Evolutionary conservation across 2,888 invertebrate species (phyloP).

Genomic region (Brenthis ino): DNA sequence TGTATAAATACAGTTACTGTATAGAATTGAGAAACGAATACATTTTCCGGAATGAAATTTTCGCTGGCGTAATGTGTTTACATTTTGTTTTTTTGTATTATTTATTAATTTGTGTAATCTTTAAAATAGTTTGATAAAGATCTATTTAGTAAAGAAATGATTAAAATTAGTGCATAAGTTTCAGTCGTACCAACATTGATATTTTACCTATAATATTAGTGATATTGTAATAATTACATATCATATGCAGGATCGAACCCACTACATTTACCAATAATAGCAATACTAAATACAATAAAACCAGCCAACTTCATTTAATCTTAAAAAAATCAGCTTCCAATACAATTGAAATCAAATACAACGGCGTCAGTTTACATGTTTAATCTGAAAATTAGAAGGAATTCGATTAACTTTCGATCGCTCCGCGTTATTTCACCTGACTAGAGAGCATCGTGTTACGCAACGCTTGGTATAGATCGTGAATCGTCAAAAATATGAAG

Average conservation of each 20-base stretch:
- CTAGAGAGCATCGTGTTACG: conserved; percentile 28
- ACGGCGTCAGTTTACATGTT: conserved; percentile 35
- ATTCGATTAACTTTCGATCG: conserved; percentile 34
- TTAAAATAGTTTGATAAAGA: no score
- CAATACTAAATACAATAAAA: neutral
- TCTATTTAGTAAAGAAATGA: no score
- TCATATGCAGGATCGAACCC: neutral
- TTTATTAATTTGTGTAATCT: no score
- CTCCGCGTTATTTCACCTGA: conserved; percentile 29
- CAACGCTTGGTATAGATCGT: conserved; percentile 10
- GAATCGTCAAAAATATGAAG: conserved; percentile 5
- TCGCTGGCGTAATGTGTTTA: no score
- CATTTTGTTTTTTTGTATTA: no score
- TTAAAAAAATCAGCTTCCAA: conserved; percentile 7
- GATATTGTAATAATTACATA: no score
- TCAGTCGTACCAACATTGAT: no score
- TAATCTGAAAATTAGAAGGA: conserved; percentile 33
- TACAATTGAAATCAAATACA: conserved; percentile 26
- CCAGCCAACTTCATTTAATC: neutral
- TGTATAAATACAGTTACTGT: conserved; percentile 58
- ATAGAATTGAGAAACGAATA: neutral
- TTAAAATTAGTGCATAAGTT: no score
- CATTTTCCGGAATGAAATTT: neutral
- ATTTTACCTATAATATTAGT: no score
- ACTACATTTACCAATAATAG: neutral